Percentiles rank a stretch among this genome's conserved stretches.
Conservation (phyloP, 2,797 vertebrate species). For the Meriones psammophilus region DNA sequence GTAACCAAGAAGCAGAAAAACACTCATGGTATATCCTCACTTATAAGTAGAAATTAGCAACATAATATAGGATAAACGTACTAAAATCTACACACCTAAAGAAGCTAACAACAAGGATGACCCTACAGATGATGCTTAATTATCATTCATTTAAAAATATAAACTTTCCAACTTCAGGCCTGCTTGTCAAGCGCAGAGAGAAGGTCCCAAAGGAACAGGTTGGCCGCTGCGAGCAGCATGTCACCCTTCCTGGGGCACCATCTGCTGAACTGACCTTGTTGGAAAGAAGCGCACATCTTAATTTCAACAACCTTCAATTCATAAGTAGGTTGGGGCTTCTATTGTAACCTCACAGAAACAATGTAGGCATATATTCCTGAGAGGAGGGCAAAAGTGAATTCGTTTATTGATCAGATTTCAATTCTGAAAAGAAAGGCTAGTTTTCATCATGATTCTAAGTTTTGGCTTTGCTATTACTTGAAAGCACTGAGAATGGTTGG, state of each 20-base stretch:
- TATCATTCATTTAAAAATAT: too few species aligned
- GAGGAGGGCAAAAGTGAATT: conserved; percentile 30
- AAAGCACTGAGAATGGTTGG: conserved; percentile 49
- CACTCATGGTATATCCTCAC: too few species aligned
- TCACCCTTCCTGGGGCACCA: not conserved
- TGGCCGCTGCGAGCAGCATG: not conserved
- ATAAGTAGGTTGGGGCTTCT: conserved; percentile 47
- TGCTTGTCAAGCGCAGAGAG: not conserved
- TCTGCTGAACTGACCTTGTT: conserved; percentile 25
- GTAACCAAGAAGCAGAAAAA: too few species aligned
- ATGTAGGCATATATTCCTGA: conserved; percentile 59
- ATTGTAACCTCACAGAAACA: conserved; percentile 40
- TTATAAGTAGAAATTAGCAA: too few species aligned
- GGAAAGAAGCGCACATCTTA: conserved; percentile 46
- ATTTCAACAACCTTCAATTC: conserved; percentile 64
- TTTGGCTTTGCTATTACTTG: conserved; percentile 54
- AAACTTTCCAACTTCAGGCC: not conserved
- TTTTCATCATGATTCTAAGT: conserved; percentile 58
- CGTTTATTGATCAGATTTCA: conserved; percentile 43
- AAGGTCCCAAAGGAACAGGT: not conserved
- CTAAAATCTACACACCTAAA: too few species aligned
- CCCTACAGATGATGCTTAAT: too few species aligned
- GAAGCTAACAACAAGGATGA: too few species aligned
- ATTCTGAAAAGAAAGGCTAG: conserved; percentile 42
- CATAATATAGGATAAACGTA: too few species aligned